Conservation (phyloP, 1,140 invertebrate species). For the Lethocerus indicus region DNA sequence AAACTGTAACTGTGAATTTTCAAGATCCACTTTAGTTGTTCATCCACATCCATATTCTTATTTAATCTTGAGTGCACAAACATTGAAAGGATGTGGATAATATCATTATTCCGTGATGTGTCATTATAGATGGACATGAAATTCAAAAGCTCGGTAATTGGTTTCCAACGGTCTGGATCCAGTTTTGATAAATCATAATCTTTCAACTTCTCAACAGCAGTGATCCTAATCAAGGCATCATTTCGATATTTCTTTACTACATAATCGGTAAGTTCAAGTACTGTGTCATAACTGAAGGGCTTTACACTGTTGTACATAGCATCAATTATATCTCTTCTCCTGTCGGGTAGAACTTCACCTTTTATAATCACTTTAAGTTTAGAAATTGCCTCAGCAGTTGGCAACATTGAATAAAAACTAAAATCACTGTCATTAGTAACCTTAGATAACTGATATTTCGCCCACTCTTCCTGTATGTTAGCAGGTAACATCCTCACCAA, state of each 20-base stretch:
- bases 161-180: not conserved
- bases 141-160: constrained; percentile 2
- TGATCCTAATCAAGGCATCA: too few relatives aligned
- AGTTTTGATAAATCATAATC: too few relatives aligned
- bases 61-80: not conserved
- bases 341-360: too few relatives aligned
- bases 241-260: not conserved
- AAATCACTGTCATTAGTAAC: too few relatives aligned
- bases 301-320: too few relatives aligned
- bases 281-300: too few relatives aligned
- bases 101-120: not conserved
- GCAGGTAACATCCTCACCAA: not conserved
- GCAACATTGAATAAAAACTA: too few relatives aligned
- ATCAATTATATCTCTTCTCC: too few relatives aligned
- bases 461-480: not conserved
- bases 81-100: not conserved
- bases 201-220: too few relatives aligned
- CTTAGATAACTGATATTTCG: not conserved
- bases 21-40: not conserved
- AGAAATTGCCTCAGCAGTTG: too few relatives aligned
- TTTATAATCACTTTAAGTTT: too few relatives aligned
- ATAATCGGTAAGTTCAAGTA: too few relatives aligned
- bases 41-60: not conserved
- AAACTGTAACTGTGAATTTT: not conserved
- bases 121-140: not conserved